Conservation (phyloP, 1,140 invertebrate species). For the Ceratina japonica region DNA sequence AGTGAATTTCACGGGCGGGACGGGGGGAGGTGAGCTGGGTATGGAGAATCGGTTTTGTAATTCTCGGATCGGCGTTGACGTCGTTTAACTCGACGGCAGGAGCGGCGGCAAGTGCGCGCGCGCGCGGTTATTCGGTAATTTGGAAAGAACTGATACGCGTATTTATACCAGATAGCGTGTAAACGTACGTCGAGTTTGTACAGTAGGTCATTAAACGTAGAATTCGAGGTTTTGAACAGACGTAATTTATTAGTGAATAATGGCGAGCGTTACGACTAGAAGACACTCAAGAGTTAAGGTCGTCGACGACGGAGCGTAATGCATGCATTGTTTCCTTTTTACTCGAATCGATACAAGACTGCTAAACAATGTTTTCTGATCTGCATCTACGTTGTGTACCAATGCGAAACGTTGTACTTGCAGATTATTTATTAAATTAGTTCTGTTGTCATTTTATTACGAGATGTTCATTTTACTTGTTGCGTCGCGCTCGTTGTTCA, state of each 20-base stretch:
- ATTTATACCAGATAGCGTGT: slow-evolving; percentile 57
- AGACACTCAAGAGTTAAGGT: slow-evolving; percentile 50
- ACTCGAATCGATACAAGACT: slow-evolving; percentile 49
- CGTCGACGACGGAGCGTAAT: slow-evolving; percentile 32
- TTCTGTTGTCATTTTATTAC: slow-evolving; percentile 72
- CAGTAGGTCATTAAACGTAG: slow-evolving; percentile 70
- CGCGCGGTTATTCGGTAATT: slow-evolving; percentile 28
- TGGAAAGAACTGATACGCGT: slow-evolving; percentile 35
- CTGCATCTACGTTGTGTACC: slow-evolving; percentile 59
- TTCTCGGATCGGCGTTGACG: neutral
- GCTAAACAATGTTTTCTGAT: slow-evolving; percentile 37
- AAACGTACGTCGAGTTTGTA: slow-evolving; percentile 69
- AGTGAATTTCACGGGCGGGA: too few species aligned
- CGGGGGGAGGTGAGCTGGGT: too few species aligned
- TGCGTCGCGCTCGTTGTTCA: slow-evolving; percentile 56
- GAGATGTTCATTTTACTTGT: slow-evolving; percentile 63
- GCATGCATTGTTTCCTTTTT: slow-evolving; percentile 37
- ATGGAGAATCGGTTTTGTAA: neutral
- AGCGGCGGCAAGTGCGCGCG: slow-evolving; percentile 6
- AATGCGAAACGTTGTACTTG: slow-evolving; percentile 51
- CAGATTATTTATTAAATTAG: slow-evolving; percentile 71
- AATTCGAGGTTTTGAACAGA: slow-evolving; percentile 62
- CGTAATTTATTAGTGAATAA: slow-evolving; percentile 75
- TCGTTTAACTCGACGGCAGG: neutral
- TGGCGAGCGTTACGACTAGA: slow-evolving; percentile 55